Percentiles rank a stretch among this genome's conserved stretches.
phyloP scores from a whole-genome alignment of 2,888 invertebrate genomes.

The Fragum whitleyi region DNA sequence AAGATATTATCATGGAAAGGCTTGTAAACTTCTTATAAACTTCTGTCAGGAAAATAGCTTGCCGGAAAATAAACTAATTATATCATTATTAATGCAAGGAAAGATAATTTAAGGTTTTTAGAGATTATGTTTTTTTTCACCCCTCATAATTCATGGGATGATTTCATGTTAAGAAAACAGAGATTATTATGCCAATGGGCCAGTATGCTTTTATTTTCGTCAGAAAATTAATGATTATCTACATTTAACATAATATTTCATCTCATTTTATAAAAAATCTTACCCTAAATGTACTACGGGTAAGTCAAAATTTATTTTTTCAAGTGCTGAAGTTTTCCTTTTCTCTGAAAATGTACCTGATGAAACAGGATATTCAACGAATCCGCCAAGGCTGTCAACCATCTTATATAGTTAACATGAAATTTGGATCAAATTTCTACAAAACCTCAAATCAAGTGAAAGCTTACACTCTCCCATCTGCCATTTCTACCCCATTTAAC shows the following conservation, averaged over 20 bases:
- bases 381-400: constrained; percentile 29
- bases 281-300: too few species aligned
- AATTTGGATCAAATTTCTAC: constrained; percentile 35
- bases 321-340: neutral
- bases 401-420: constrained; percentile 28
- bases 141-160: neutral
- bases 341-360: constrained; percentile 11
- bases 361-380: constrained; percentile 15
- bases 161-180: too few species aligned
- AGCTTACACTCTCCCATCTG: constrained; percentile 27
- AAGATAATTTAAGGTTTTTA: neutral
- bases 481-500: constrained; percentile 18
- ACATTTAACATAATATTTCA: too few species aligned
- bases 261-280: too few species aligned
- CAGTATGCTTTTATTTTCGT: too few species aligned
- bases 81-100: neutral
- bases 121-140: neutral
- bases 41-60: neutral
- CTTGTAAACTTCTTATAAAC: neutral
- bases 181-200: too few species aligned
- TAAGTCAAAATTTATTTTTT: neutral
- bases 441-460: constrained; percentile 41
- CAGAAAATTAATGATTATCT: too few species aligned
- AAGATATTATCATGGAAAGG: neutral
- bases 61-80: neutral